Percentiles rank a stretch among this genome's conserved stretches.
These are phyloP conservation scores for Habropoda laboriosa DNA, from an alignment of 1,140 invertebrate genomes.

Conservation along the genomic window DNA sequence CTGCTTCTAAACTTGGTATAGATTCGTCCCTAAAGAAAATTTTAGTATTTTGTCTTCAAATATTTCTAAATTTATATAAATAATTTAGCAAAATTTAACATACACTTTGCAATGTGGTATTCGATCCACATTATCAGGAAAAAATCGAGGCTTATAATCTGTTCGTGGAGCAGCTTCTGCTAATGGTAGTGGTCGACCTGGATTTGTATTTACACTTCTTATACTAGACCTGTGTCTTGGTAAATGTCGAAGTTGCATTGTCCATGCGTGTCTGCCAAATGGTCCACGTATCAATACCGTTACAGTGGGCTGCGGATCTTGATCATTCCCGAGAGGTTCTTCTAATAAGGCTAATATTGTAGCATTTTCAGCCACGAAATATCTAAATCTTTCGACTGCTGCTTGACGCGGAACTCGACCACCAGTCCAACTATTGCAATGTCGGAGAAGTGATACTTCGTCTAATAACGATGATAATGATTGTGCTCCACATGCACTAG, in stretches of 20 bases:
- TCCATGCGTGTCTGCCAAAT: conserved; percentile 97
- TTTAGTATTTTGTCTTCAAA: neutral
- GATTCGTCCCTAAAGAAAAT: conserved; percentile 87
- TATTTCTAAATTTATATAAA: conserved; percentile 11
- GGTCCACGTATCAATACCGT: conserved; percentile 93
- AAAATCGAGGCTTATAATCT: conserved; percentile 88
- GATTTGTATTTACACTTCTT: conserved; percentile 87
- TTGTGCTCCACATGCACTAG: conserved; percentile 91
- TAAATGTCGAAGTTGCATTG: conserved; percentile 92
- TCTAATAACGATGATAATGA: conserved; percentile 93
- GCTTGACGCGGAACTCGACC: conserved; percentile 82
- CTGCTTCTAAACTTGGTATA: conserved; percentile 89
- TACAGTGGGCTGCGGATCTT: conserved; percentile 89
- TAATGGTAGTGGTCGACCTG: conserved; percentile 90
- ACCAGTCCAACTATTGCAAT: conserved; percentile 86
- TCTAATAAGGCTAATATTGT: conserved; percentile 95
- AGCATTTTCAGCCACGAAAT: conserved; percentile 95
- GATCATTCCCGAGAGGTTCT: conserved; percentile 92
- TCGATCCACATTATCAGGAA: conserved; percentile 91
- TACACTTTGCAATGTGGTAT: conserved; percentile 91
- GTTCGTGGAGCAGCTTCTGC: conserved; percentile 85
- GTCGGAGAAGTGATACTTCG: conserved; percentile 91
- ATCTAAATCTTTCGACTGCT: conserved; percentile 88
- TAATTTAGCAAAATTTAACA: conserved; percentile 71
- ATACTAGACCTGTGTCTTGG: conserved; percentile 90